Conservation (phyloP, 2,888 invertebrate genomes). For the Dorcus parallelipipedus region DNA sequence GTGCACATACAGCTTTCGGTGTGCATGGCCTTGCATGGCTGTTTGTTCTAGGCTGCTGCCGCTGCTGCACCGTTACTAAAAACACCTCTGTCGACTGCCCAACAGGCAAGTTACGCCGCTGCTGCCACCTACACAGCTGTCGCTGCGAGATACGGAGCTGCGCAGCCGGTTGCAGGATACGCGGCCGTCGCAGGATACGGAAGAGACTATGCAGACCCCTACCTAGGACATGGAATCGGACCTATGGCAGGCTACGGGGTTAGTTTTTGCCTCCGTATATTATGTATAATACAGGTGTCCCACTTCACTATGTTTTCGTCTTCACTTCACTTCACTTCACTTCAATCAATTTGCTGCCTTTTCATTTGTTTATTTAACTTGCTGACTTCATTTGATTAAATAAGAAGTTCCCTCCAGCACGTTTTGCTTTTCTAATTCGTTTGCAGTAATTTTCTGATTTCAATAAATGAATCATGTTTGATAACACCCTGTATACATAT, state of each 20-base stretch:
- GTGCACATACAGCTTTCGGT: constrained; percentile 36
- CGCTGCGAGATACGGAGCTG: constrained; percentile 77
- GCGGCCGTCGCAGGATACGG: constrained; percentile 76
- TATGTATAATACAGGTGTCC: too few relatives aligned
- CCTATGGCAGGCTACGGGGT: constrained; percentile 97
- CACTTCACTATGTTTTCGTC: neutral
- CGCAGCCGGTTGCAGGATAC: constrained; percentile 70
- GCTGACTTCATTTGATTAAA: too few relatives aligned
- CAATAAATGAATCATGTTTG: too few relatives aligned
- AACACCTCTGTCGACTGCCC: constrained; percentile 78
- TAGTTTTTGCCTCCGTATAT: constrained; percentile 45
- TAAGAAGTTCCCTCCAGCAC: too few relatives aligned
- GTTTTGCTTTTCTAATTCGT: too few relatives aligned
- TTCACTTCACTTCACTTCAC: neutral
- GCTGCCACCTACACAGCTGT: constrained; percentile 85
- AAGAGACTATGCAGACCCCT: constrained; percentile 90
- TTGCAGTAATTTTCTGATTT: too few relatives aligned
- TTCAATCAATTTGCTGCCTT: neutral
- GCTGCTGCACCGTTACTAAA: constrained; percentile 77
- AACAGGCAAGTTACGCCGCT: constrained; percentile 84
- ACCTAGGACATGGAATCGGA: constrained; percentile 92
- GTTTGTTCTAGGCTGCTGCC: constrained; percentile 59
- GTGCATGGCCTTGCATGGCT: constrained; percentile 47
- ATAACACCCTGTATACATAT: too few relatives aligned
- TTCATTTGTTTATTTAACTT: too few relatives aligned